Conservation (phyloP, 2,797 vertebrate genomes). For the Arrhamphus sclerolepis region DNA sequence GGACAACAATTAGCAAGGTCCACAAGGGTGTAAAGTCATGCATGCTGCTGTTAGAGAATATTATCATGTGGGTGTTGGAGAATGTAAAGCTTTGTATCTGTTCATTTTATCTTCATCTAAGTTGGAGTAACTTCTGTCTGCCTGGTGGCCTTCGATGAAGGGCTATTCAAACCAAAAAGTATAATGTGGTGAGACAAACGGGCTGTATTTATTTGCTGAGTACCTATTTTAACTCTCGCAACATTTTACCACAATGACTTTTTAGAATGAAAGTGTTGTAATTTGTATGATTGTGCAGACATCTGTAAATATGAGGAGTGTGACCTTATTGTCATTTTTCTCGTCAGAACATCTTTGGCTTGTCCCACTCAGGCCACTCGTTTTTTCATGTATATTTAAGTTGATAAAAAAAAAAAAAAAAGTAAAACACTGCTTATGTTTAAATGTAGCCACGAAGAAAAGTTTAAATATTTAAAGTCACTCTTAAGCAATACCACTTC, state of each 20-base stretch:
- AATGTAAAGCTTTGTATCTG: constrained; percentile 22
- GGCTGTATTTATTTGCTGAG: constrained; percentile 5
- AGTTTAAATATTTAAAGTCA: too few relatives aligned
- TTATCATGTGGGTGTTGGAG: background rate
- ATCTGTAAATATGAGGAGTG: constrained; percentile 39
- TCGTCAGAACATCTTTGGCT: constrained; percentile 3
- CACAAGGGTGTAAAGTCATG: background rate
- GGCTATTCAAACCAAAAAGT: constrained; percentile 55
- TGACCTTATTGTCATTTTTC: constrained; percentile 40
- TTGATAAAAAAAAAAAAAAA: background rate
- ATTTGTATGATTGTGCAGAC: constrained; percentile 19
- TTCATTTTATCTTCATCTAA: background rate
- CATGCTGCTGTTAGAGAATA: constrained; percentile 5
- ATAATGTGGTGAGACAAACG: constrained; percentile 5
- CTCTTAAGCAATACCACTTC: too few relatives aligned
- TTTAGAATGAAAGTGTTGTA: background rate
- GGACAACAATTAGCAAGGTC: too few relatives aligned
- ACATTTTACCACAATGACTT: background rate
- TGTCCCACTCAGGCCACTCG: constrained; percentile 5
- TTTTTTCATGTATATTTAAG: constrained; percentile 6
- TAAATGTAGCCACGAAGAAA: too few relatives aligned
- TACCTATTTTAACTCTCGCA: background rate
- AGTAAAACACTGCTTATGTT: constrained; percentile 21
- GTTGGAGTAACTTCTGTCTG: constrained; percentile 5
- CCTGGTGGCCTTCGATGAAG: constrained; percentile 42